Conservation (phyloP, 2,113 vertebrate genomes). For the Crotalus tigris region DNA sequence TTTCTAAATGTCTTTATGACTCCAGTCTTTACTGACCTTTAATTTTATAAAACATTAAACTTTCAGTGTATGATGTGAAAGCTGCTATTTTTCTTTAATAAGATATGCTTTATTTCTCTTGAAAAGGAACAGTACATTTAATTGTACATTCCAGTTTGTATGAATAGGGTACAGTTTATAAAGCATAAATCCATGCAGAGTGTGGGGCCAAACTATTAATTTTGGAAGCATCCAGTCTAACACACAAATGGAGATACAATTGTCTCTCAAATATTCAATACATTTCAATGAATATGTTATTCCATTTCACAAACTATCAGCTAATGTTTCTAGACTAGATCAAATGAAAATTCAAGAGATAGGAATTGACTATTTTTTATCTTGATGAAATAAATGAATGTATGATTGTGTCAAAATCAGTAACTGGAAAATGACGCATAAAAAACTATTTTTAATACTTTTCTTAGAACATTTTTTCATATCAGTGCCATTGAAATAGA, state of each 20-base stretch:
- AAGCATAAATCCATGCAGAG: neutral
- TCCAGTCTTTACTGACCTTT: neutral
- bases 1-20: neutral
- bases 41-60: neutral
- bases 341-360: neutral
- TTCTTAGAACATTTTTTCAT: neutral
- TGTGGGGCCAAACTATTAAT: too few relatives aligned
- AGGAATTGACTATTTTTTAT: neutral
- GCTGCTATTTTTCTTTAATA: neutral
- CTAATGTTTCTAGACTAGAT: neutral
- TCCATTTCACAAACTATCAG: neutral
- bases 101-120: neutral
- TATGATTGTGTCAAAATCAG: slow-evolving; percentile 7
- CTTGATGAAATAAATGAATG: neutral
- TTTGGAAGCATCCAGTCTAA: neutral
- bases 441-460: neutral
- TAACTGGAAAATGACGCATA: neutral
- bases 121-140: neutral
- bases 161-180: neutral
- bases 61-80: neutral
- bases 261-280: neutral
- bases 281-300: neutral
- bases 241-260: neutral
- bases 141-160: neutral
- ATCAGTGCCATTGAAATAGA: neutral